These are phyloP conservation scores for Morpho achilles DNA, from an alignment of 2,888 invertebrate species.

Conservation along the genomic window DNA sequence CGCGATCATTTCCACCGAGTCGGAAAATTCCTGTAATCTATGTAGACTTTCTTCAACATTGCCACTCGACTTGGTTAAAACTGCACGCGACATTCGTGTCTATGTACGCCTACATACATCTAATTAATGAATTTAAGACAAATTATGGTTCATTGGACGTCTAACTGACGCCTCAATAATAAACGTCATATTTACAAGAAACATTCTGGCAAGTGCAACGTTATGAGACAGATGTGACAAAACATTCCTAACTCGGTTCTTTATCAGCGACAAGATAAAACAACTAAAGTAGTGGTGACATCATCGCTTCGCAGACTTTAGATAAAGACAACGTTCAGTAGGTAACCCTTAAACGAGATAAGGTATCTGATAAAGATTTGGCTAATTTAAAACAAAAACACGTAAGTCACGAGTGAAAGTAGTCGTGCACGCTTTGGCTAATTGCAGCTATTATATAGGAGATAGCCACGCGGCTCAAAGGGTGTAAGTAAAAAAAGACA, in stretches of 20 bases:
- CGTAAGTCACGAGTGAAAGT: constrained; percentile 18
- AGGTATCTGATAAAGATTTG: constrained; percentile 37
- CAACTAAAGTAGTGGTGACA: constrained; percentile 63
- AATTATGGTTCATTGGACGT: constrained; percentile 20
- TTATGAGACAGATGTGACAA: constrained; percentile 29
- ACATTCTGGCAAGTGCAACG: constrained; percentile 22
- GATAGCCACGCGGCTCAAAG: constrained; percentile 9
- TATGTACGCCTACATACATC: constrained; percentile 27
- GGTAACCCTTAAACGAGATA: constrained; percentile 52
- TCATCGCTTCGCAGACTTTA: constrained; percentile 58
- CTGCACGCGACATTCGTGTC: constrained; percentile 49
- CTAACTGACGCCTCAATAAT: constrained; percentile 24
- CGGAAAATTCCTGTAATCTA: constrained; percentile 76
- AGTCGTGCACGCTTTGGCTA: constrained; percentile 17
- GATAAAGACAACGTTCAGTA: constrained; percentile 70
- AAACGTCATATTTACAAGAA: constrained; percentile 25
- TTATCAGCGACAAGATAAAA: constrained; percentile 69
- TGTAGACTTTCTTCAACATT: constrained; percentile 66
- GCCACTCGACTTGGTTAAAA: constrained; percentile 43
- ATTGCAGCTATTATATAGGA: constrained; percentile 14
- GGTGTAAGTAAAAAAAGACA: constrained; percentile 3
- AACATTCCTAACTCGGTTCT: constrained; percentile 56
- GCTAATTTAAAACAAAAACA: constrained; percentile 42
- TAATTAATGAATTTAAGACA: constrained; percentile 22
- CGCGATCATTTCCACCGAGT: constrained; percentile 70